Base-by-base conservation (phyloP, 2,113 vertebrate species). In the Tyto alba region DNA sequence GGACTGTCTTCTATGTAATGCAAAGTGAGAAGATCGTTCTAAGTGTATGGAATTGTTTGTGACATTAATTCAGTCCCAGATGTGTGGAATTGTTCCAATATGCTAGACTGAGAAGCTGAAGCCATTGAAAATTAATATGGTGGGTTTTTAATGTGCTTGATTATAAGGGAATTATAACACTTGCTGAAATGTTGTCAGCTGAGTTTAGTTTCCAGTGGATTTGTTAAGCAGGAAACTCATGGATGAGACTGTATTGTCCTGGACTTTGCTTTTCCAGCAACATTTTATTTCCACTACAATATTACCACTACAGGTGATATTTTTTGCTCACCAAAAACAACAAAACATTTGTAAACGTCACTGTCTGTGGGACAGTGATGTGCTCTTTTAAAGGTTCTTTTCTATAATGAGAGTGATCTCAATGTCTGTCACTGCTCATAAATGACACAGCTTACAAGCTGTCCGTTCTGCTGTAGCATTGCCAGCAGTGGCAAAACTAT, bases 51-150 rank as follows among this genome's bases (percentile, higher is more conserved):
- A 85, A 92, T 92, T 83, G 50, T 87, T 94, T 85, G 57, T 95
- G 91, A 85, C 89, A 40, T 73, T 95, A 96, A 95, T 89, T 89
- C 59, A 89, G 62, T 94, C 95, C 77, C 94, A 89, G 84, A 62
- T 91, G 95, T 47, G 80, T 88, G 78, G 85, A 91, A 91, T 92
- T 87, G 67, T 91, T 95, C 59, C 71, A 69, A 69, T 93, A 86
- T 43, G 74, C 6, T 5, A 85, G 69, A 63, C 62, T 88, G 74
- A 83, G 84, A 76, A 88, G 74, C 52, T 75, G 57, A 90, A 93
- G 81, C 43, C 50, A 23, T 45, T 88, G 81, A 71, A 89, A 95
- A 85, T 50, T 3, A 82, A 63, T 74, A 40, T 29, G 50, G 50
- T 87, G 45, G 59, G 41, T 82, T 96, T 62, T 79, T 95, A 94